Evolutionary conservation across 2,797 vertebrate species (phyloP), one percentile per base, ranked within the genome.

Genomic region (Sebastes elongatus): DNA sequence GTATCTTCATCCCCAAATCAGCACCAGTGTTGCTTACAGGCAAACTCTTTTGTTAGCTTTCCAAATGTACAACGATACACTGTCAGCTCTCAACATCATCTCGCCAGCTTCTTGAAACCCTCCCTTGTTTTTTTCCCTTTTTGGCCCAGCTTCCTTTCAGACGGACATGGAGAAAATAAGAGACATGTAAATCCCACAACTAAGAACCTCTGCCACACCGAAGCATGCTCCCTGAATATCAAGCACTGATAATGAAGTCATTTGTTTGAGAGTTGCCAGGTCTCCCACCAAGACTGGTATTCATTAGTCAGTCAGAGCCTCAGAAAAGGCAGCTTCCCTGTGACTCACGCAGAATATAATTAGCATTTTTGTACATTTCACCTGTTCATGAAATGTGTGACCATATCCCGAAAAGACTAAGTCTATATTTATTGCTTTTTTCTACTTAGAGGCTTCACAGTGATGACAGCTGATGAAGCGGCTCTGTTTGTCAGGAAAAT

Each of bases 241-340:
- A 95, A 96, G 92, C 84, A 78, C 84, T 82, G 80, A 85, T 95
- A 95, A 96, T 96, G 94, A 95, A 95, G 94, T 94, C 86, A 95
- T 96, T 96, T 94, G 91, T 95, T 95, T 94, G 91, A 92, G 93
- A 94, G 93, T 94, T 92, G 93, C 93, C 89, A 91, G 92, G 93
- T 95, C 92, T 93, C 94, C 92, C 82, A 91, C 94, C 92, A 93
- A 93, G 91, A 91, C 87, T 90, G 87, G 83, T 93, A 95, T 95
- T 96, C 94, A 96, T 96, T 95, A 96, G 92, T 94, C 92, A 94
- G 86, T 93, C 92, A 83, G 82, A 69, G 88, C 86, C 92, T 88
- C 75, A 76, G 82, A 87, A 90, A 88, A 89, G 55, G 77, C 89
- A 91, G 90, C 87, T 88, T 95, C 85, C 74, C 72, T 71, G 81